Conservation (phyloP, 2,888 invertebrate species). For the Vandiemenella viatica region DNA sequence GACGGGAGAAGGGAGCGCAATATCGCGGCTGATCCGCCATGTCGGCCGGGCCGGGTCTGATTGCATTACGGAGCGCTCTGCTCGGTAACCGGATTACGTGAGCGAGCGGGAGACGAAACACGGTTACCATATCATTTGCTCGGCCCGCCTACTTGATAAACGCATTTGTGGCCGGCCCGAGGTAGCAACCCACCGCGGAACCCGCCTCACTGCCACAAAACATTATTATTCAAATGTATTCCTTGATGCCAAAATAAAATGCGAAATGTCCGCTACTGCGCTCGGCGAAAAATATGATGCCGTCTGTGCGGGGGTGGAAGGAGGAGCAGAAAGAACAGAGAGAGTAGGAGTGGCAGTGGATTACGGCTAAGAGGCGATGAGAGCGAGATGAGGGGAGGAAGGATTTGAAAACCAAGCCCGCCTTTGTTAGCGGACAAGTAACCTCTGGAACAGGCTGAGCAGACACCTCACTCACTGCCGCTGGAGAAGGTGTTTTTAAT, state of each 20-base stretch:
- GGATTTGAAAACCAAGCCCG: too few species aligned
- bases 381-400: too few species aligned
- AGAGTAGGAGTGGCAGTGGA: too few species aligned
- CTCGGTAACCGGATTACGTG: slow-evolving; percentile 12
- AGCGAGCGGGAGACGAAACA: slow-evolving; percentile 9
- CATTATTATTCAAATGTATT: slow-evolving; percentile 3
- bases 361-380: too few species aligned
- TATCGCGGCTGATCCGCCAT: background rate
- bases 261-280: background rate
- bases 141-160: slow-evolving; percentile 6
- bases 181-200: background rate
- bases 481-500: too few species aligned
- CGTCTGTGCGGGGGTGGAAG: background rate
- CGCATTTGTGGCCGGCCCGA: background rate
- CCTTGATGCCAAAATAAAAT: background rate
- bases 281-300: background rate
- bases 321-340: too few species aligned
- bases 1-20: background rate
- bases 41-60: background rate
- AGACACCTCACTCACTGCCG: too few species aligned
- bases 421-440: too few species aligned
- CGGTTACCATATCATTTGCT: slow-evolving; percentile 18
- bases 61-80: slow-evolving; percentile 9
- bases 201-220: slow-evolving; percentile 1
- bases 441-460: too few species aligned